Percentiles rank a stretch among this genome's conserved stretches.
Conservation (phyloP, 2,113 vertebrate genomes). For the Perca flavescens region DNA sequence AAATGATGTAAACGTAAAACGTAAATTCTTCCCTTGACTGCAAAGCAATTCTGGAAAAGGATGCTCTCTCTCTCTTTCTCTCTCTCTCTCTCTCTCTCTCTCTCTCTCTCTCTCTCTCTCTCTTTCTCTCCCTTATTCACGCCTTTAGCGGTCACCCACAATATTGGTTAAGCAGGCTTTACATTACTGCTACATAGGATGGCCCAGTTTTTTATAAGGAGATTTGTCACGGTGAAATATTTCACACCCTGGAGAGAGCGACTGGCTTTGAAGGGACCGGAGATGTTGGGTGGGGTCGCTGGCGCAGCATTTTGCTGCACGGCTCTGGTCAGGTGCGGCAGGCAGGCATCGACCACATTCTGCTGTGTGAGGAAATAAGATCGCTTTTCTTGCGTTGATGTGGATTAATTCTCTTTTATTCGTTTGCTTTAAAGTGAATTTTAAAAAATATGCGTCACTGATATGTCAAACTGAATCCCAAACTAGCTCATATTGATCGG, state of each 20-base stretch:
- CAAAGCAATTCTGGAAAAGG: constrained; percentile 47
- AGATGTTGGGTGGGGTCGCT: constrained; percentile 87
- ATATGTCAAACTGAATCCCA: constrained; percentile 4
- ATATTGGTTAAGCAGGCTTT: constrained; percentile 37
- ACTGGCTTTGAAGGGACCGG: constrained; percentile 61
- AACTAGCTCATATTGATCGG: constrained; percentile 1
- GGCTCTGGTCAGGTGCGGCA: constrained; percentile 77
- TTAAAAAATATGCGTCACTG: constrained; percentile 63
- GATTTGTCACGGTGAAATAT: constrained; percentile 54
- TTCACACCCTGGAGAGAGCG: constrained; percentile 53
- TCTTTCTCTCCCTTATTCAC: constrained; percentile 11
- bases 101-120: background rate
- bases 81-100: background rate
- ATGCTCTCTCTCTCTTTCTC: constrained; percentile 18
- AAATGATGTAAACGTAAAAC: too few relatives aligned
- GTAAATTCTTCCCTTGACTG: constrained; percentile 63
- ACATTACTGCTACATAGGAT: constrained; percentile 22
- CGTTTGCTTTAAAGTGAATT: background rate
- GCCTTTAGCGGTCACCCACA: constrained; percentile 53
- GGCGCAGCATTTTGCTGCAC: constrained; percentile 86
- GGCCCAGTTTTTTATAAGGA: constrained; percentile 52
- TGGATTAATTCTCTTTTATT: background rate
- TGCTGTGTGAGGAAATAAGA: constrained; percentile 14
- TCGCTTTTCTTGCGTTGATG: background rate
- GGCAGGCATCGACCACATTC: constrained; percentile 59